Evolutionary conservation across 2,797 vertebrate species (phyloP), one percentile per base, ranked within the genome.

Genomic region (Leptodactylus fallax): DNA sequence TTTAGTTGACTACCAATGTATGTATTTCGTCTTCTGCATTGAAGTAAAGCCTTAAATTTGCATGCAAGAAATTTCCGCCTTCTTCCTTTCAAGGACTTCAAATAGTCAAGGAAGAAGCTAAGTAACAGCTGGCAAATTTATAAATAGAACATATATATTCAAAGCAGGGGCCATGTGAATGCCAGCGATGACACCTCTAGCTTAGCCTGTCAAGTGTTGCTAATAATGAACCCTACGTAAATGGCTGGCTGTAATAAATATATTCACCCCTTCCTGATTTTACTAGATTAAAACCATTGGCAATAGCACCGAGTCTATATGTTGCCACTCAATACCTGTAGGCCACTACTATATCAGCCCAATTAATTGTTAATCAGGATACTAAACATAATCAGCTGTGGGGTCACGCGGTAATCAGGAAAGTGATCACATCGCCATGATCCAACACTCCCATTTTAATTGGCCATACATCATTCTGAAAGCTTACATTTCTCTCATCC

Each of bases 291-390:
- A 72, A 81, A 63, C 79, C 71, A 89, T 77, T 82, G 56, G 87
- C 79, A 81, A 78, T 36, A 45, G 27, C 53, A 74, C 82, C 80
- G 17, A 61, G 67, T 67, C 58, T 85, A 72, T 67, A 45, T 56
- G 19, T 63, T 67, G 60, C 21, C 78, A 89, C 87, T 85, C 71
- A 87, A 77, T 87, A 87, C 76, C 71, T 89, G 79, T 89, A 86
- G 85, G 53, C 45, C 58, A 83, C 61, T 80, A 89, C 88, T 89
- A 61, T 82, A 86, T 89, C 88, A 79, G 72, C 53, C 58, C 79
- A 86, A 86, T 89, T 89, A 87, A 87, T 87, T 89, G 80, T 89
- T 89, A 89, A 89, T 89, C 88, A 89, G 71, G 74, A 61, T 82
- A 80, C 79, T 89, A 86, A 83, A 78, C 85, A 89, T 89, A 82